Percentiles rank a stretch among this genome's conserved stretches.
Conservation (phyloP, 2,797 vertebrate species). For the Muraenolepis orangiensis region DNA sequence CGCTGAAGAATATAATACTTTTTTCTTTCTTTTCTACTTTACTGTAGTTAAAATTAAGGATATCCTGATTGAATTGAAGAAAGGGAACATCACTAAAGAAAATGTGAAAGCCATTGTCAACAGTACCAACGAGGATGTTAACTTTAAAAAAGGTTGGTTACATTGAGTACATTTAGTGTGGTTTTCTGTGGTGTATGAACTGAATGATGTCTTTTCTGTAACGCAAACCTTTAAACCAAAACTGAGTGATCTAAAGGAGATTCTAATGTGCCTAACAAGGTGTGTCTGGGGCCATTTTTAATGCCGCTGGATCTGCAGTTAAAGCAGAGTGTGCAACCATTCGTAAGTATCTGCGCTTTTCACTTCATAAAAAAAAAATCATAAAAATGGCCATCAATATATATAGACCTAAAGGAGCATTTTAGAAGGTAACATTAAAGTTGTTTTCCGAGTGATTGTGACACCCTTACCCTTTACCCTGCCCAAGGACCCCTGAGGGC, state of each 20-base stretch:
- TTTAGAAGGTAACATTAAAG: not conserved
- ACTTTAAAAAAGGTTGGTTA: constrained; percentile 41
- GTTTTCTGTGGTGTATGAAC: not conserved
- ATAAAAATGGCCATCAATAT: not conserved
- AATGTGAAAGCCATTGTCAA: constrained; percentile 56
- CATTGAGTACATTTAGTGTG: not conserved
- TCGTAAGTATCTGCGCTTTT: constrained; percentile 33
- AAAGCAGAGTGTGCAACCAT: constrained; percentile 41
- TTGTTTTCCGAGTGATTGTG: not conserved
- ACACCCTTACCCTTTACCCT: not conserved
- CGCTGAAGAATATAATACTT: not conserved
- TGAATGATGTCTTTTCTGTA: not conserved
- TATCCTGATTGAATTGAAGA: constrained; percentile 48
- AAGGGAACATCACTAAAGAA: constrained; percentile 51
- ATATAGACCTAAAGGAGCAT: not conserved
- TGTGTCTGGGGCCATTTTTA: constrained; percentile 56
- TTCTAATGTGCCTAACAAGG: constrained; percentile 32
- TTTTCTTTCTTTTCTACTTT: not conserved
- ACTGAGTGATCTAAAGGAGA: not conserved
- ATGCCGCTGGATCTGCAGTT: constrained; percentile 47
- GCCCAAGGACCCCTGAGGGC: constrained; percentile 40
- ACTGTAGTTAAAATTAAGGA: constrained; percentile 42
- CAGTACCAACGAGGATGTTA: constrained; percentile 51
- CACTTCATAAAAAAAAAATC: too few species aligned
- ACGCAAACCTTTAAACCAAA: not conserved